phyloP scores from a whole-genome alignment of 2,797 vertebrate species.

The Podargus strigoides region DNA sequence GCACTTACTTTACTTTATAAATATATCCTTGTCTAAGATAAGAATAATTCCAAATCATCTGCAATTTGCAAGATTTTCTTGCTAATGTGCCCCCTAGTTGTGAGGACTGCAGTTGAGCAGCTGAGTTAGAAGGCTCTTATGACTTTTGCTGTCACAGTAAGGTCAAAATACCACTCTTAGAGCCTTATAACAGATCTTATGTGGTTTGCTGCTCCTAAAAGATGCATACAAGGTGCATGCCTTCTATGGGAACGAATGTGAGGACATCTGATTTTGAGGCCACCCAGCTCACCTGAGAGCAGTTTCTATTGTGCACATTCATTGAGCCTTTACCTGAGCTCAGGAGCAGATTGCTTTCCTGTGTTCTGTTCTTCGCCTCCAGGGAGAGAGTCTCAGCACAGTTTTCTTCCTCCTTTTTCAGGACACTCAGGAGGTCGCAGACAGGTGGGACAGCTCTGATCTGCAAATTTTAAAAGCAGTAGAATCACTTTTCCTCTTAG shows the following conservation, averaged over 20 bases:
- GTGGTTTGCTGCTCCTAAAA: neutral
- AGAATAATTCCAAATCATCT: neutral
- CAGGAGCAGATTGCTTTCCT: neutral
- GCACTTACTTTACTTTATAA: neutral
- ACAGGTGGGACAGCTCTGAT: slow-evolving; percentile 52
- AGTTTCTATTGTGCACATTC: neutral
- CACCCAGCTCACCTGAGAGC: neutral
- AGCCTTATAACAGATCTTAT: neutral
- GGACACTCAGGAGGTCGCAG: slow-evolving; percentile 74
- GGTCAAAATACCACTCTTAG: neutral
- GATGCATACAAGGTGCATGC: neutral
- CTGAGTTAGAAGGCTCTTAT: neutral
- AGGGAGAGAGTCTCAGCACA: slow-evolving; percentile 70
- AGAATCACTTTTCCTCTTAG: neutral
- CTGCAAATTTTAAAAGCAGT: slow-evolving; percentile 59
- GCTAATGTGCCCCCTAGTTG: neutral
- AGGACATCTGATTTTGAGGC: neutral
- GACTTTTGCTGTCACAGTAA: neutral
- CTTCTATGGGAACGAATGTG: neutral
- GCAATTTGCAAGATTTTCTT: neutral
- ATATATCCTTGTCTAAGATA: neutral
- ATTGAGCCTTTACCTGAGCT: slow-evolving; percentile 57
- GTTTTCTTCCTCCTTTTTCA: slow-evolving; percentile 75
- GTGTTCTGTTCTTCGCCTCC: slow-evolving; percentile 39
- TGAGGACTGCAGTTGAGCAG: neutral